A percentile compares a stretch with the other conserved stretches of the same genome.
phyloP scores from a whole-genome alignment of 2,113 vertebrate species.

The Microtus ochrogaster region DNA sequence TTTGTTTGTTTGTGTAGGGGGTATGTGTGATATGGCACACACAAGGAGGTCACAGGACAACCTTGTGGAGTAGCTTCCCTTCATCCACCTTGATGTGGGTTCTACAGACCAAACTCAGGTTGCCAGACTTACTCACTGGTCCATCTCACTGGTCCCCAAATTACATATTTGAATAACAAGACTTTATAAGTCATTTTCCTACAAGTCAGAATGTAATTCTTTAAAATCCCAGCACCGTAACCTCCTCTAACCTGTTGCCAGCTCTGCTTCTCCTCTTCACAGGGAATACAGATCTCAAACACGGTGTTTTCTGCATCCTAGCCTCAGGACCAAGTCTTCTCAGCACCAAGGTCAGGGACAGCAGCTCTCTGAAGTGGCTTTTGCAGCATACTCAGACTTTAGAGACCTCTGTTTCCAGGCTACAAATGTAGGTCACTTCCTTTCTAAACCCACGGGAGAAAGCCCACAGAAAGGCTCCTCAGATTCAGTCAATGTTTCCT shows the following conservation, averaged over 20 bases:
- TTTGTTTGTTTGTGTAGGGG: neutral
- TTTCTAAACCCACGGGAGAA: constrained; percentile 29
- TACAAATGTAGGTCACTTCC: constrained; percentile 20
- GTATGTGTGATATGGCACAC: neutral
- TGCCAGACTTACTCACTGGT: neutral
- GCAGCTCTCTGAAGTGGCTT: neutral
- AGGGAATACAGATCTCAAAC: neutral
- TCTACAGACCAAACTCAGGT: neutral
- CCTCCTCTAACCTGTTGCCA: neutral
- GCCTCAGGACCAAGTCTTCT: neutral
- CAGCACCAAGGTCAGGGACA: constrained; percentile 68
- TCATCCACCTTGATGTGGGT: no score
- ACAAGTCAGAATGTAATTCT: neutral
- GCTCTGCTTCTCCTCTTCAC: neutral
- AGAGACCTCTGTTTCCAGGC: neutral
- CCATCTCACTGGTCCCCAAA: neutral
- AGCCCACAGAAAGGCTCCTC: neutral
- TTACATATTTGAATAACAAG: neutral
- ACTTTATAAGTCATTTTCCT: constrained; percentile 7
- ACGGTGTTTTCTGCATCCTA: neutral
- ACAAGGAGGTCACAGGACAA: no score
- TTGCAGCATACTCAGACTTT: neutral
- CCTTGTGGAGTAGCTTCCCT: neutral
- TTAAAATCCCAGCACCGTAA: neutral
- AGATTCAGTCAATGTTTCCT: constrained; percentile 22